phyloP scores from a whole-genome alignment of 1,140 invertebrate species.

The Wasmannia auropunctata region DNA sequence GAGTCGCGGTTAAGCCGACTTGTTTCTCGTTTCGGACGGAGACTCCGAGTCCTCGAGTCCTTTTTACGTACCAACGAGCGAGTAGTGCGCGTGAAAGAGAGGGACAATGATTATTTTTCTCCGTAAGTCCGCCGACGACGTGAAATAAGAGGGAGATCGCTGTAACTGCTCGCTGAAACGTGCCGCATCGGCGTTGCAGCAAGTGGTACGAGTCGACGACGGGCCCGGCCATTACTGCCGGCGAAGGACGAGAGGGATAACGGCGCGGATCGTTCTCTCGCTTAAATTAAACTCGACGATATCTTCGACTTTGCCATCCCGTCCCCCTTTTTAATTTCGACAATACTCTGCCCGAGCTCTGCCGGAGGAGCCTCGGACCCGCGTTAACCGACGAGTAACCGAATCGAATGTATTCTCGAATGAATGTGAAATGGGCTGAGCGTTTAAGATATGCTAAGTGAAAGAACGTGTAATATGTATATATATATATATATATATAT shows the following conservation, averaged over 20 bases:
- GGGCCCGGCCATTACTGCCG: conserved; percentile 38
- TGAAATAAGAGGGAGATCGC: conserved; percentile 48
- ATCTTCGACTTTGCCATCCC: conserved; percentile 15
- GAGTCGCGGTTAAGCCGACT: neutral
- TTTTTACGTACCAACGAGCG: neutral
- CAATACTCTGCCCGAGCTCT: conserved; percentile 5
- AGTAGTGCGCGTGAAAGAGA: conserved; percentile 2
- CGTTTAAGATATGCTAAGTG: neutral
- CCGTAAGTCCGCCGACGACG: conserved; percentile 8
- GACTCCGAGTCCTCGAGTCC: neutral
- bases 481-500: neutral
- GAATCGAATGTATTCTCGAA: conserved; percentile 18
- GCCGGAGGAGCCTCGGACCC: neutral
- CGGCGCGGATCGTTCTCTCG: conserved; percentile 1
- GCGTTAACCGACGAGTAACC: conserved; percentile 37
- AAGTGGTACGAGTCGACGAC: conserved; percentile 61
- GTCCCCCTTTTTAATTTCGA: conserved; percentile 35
- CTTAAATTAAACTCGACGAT: conserved; percentile 54
- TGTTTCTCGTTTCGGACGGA: neutral
- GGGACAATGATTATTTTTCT: conserved; percentile 64
- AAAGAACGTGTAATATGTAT: neutral
- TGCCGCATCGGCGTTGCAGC: conserved; percentile 31
- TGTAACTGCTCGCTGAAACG: conserved; percentile 38
- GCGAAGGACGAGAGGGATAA: conserved; percentile 3
- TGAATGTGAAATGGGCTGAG: neutral